phyloP scores from a whole-genome alignment of 1,140 invertebrate genomes.

The Cataglyphis hispanica region DNA sequence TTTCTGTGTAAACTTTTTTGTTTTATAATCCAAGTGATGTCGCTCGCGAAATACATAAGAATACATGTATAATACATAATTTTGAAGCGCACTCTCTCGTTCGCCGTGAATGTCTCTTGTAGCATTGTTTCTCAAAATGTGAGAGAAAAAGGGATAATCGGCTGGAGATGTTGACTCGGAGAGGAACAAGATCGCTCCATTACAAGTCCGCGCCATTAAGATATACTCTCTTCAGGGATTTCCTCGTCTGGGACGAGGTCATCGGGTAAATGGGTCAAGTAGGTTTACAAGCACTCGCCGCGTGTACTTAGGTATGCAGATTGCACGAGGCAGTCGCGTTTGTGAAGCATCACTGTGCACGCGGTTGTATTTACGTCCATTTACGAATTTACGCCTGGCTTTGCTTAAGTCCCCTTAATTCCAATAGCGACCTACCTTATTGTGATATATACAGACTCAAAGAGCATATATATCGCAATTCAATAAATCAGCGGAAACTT shows the following conservation, averaged over 20 bases:
- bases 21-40: neutral
- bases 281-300: constrained; percentile 66
- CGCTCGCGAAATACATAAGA: neutral
- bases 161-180: constrained; percentile 34
- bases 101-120: constrained; percentile 1
- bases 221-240: constrained; percentile 65
- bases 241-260: constrained; percentile 71
- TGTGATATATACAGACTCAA: neutral
- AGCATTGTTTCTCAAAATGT: constrained; percentile 21
- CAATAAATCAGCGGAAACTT: constrained; percentile 10
- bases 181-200: constrained; percentile 47
- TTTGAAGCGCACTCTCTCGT: neutral
- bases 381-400: constrained; percentile 64
- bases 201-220: constrained; percentile 65
- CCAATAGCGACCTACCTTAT: neutral
- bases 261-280: constrained; percentile 80
- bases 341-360: constrained; percentile 32
- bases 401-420: constrained; percentile 15
- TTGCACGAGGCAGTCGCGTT: constrained; percentile 60
- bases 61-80: neutral
- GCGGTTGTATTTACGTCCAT: constrained; percentile 52
- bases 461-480: neutral
- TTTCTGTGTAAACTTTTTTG: neutral
- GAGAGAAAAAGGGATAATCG: constrained; percentile 42
- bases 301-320: constrained; percentile 71